Conservation (phyloP, 2,113 vertebrate species). For the Odocoileus hemionus region DNA sequence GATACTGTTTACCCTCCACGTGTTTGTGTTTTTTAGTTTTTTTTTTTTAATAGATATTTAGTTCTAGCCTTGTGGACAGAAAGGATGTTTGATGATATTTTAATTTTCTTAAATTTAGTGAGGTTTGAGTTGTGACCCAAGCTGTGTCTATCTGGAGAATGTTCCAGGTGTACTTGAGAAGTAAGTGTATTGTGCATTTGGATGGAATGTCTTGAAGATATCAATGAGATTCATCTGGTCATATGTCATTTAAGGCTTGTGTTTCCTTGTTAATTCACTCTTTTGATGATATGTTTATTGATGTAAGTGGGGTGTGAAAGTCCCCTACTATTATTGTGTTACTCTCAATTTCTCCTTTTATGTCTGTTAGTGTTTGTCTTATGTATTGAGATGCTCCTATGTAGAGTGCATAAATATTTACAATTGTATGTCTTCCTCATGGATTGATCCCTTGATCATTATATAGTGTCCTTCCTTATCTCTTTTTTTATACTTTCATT, state of each 20-base stretch:
- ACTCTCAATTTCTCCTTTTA: neutral
- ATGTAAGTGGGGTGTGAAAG: neutral
- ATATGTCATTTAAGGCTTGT: neutral
- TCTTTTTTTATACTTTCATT: neutral
- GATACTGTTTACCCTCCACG: too few relatives aligned
- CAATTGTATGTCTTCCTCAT: neutral
- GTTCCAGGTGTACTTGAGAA: neutral
- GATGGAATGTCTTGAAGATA: neutral
- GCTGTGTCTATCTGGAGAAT: neutral
- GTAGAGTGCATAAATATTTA: neutral
- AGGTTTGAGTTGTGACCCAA: neutral
- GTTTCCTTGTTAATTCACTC: neutral
- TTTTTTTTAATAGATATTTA: too few relatives aligned
- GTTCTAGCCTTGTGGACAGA: neutral
- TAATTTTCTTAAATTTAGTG: too few relatives aligned
- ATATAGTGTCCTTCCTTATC: too few relatives aligned
- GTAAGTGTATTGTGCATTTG: neutral
- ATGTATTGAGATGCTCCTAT: neutral
- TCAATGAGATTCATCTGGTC: neutral
- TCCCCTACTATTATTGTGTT: neutral
- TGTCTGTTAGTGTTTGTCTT: neutral
- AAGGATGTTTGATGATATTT: too few relatives aligned
- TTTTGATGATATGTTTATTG: too few relatives aligned
- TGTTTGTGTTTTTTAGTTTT: too few relatives aligned
- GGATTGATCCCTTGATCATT: neutral